phyloP scores from a whole-genome alignment of 2,113 vertebrate genomes.

The Reinhardtius hippoglossoides region DNA sequence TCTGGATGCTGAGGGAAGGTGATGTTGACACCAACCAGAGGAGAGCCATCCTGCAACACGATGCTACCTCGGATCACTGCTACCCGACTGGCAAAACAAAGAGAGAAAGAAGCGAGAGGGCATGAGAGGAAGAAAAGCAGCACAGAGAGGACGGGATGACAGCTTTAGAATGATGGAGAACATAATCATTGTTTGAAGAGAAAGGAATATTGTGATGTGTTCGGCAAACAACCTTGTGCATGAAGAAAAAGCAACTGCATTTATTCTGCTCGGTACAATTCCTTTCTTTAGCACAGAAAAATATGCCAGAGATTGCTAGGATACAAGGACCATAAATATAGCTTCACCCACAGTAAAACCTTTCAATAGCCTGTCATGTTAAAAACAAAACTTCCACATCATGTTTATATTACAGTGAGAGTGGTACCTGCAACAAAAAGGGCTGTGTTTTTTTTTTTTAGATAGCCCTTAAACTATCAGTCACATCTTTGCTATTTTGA shows the following conservation, averaged over 20 bases:
- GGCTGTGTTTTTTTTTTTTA: constrained; percentile 34
- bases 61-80: constrained; percentile 94
- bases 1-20: constrained; percentile 94
- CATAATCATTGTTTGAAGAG: constrained; percentile 66
- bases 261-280: constrained; percentile 47
- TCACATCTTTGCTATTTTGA: constrained; percentile 23
- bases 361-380: constrained; percentile 65
- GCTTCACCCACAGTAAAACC: constrained; percentile 58
- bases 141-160: constrained; percentile 46
- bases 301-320: constrained; percentile 52
- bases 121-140: constrained; percentile 10
- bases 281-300: constrained; percentile 33
- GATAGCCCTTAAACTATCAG: constrained; percentile 46
- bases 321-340: constrained; percentile 69
- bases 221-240: constrained; percentile 60
- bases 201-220: constrained; percentile 50
- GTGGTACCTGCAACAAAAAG: constrained; percentile 40
- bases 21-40: constrained; percentile 96
- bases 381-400: constrained; percentile 48
- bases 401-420: constrained; percentile 57
- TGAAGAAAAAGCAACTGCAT: constrained; percentile 45
- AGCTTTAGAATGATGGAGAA: constrained; percentile 69
- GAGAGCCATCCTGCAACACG: constrained; percentile 89
- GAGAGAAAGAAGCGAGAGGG: constrained; percentile 18
- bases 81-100: constrained; percentile 84